phyloP scores from a whole-genome alignment of 2,113 vertebrate species.

The Polypterus senegalus region DNA sequence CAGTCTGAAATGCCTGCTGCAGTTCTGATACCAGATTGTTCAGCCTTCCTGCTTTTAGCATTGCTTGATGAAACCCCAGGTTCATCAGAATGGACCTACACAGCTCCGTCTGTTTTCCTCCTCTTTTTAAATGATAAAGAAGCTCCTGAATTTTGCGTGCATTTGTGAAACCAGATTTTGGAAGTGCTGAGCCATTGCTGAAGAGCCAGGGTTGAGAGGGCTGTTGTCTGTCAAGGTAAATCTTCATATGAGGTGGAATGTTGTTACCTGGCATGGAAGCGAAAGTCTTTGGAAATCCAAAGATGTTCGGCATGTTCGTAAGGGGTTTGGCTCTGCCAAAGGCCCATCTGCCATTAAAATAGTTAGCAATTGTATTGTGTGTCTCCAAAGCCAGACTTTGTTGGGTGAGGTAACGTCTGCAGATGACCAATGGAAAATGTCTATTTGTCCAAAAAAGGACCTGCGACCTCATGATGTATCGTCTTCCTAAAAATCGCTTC shows the following conservation, averaged over 20 bases:
- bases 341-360: conserved; percentile 42
- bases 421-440: conserved; percentile 44
- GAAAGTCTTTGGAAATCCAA: conserved; percentile 1
- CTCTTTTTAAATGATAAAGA: conserved; percentile 45
- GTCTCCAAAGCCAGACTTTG: conserved; percentile 22
- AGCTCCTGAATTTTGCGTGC: conserved; percentile 47
- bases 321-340: conserved; percentile 32
- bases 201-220: conserved; percentile 43
- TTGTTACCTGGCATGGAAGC: neutral
- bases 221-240: conserved; percentile 29
- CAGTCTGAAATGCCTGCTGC: conserved; percentile 19
- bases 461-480: conserved; percentile 24
- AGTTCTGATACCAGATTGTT: conserved; percentile 41
- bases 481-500: conserved; percentile 36
- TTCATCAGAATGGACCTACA: conserved; percentile 32
- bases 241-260: conserved; percentile 3
- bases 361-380: conserved; percentile 41
- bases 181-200: neutral
- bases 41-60: conserved; percentile 37
- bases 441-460: conserved; percentile 51
- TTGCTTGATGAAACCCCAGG: conserved; percentile 41
- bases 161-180: conserved; percentile 22
- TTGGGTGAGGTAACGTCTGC: conserved; percentile 36
- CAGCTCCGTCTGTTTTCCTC: conserved; percentile 37
- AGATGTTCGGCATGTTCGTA: conserved; percentile 3